Percentiles rank a stretch among this genome's conserved stretches.
These are phyloP conservation scores for Coracopsis vasa DNA, from an alignment of 2,113 vertebrate species.

Conservation along the genomic window DNA sequence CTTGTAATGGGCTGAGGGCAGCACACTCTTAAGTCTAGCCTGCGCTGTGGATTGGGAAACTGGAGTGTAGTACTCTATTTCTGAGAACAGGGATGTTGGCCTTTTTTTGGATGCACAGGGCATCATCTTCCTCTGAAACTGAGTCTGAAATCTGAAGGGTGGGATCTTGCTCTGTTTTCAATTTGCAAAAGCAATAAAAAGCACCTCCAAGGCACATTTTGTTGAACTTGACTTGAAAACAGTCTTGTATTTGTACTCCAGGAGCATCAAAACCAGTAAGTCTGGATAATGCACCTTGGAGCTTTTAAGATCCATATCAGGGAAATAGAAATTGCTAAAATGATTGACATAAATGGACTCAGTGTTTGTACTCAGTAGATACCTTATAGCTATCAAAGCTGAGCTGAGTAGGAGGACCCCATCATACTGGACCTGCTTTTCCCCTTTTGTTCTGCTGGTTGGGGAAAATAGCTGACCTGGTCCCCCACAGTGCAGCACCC, in stretches of 20 bases:
- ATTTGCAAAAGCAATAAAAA: background rate
- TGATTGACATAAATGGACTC: background rate
- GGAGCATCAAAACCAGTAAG: background rate
- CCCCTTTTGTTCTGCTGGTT: background rate
- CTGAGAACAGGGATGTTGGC: background rate
- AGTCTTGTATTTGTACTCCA: background rate
- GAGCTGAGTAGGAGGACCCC: background rate
- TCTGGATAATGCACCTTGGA: background rate
- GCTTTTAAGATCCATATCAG: rapidly evolving
- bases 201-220: background rate
- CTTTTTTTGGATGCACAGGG: background rate
- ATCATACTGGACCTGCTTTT: background rate
- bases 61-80: background rate
- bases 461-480: background rate
- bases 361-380: background rate
- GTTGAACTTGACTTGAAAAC: background rate
- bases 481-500: background rate
- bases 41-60: background rate
- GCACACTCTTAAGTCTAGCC: background rate
- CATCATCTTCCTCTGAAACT: background rate
- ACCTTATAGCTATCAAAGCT: background rate
- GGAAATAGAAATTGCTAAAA: background rate
- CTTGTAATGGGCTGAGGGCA: background rate
- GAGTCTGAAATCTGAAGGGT: background rate
- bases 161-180: background rate